Percentiles rank a stretch among this genome's conserved stretches.
phyloP scores from a whole-genome alignment of 2,888 invertebrate species.

The Frankliniella fusca region DNA sequence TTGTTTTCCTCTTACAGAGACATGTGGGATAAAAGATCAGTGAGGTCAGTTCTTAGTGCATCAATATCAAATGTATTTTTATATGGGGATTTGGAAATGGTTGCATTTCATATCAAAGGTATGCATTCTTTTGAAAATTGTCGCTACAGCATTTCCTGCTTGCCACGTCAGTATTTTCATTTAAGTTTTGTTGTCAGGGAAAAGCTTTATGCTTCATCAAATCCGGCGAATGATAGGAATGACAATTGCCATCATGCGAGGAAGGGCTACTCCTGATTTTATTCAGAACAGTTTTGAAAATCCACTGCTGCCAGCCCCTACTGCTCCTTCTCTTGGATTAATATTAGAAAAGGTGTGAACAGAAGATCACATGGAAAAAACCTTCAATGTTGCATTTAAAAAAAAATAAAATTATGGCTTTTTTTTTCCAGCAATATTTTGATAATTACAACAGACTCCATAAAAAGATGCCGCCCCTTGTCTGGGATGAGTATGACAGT shows the following conservation, averaged over 20 bases:
- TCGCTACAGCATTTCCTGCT: neutral
- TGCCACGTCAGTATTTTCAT: neutral
- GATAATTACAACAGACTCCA: neutral
- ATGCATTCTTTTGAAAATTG: neutral
- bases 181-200: neutral
- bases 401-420: neutral
- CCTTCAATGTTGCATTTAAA: neutral
- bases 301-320: neutral
- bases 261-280: neutral
- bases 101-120: neutral
- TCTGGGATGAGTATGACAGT: neutral
- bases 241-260: neutral
- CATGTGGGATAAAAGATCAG: neutral
- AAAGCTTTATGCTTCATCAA: constrained; percentile 10
- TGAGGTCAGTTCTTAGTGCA: neutral
- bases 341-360: neutral
- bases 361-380: neutral
- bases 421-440: neutral
- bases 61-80: neutral
- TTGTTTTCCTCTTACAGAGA: neutral
- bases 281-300: neutral
- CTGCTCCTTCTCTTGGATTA: neutral
- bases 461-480: neutral
- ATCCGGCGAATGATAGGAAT: neutral
- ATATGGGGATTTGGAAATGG: neutral